Percentiles rank a stretch among this genome's conserved stretches.
These are phyloP conservation scores for Chouioia cunea DNA, from an alignment of 2,888 invertebrate genomes.

Conservation along the genomic window DNA sequence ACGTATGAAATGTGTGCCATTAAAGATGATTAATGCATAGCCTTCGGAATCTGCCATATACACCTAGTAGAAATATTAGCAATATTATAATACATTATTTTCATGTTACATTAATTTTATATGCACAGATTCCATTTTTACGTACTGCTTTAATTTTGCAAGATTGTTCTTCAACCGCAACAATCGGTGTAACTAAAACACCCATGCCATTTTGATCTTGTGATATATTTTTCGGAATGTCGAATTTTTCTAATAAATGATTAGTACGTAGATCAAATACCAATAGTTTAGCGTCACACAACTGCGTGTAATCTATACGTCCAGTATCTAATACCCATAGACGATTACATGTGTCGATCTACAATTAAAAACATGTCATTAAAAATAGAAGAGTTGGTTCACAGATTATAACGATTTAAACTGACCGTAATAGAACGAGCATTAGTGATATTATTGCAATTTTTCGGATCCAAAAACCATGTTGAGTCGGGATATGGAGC, in stretches of 20 bases:
- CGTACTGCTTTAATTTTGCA: slow-evolving; percentile 50
- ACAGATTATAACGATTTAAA: slow-evolving; percentile 49
- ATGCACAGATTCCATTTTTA: background rate
- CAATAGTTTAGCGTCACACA: slow-evolving; percentile 80
- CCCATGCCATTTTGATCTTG: slow-evolving; percentile 47
- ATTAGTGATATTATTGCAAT: slow-evolving; percentile 78
- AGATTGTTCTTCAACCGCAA: slow-evolving; percentile 44
- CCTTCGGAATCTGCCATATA: slow-evolving; percentile 32
- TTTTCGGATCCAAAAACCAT: slow-evolving; percentile 72
- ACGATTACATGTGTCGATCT: slow-evolving; percentile 78
- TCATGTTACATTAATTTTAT: too few species aligned
- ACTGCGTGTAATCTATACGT: slow-evolving; percentile 71
- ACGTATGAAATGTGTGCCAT: slow-evolving; percentile 46
- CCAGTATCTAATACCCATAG: slow-evolving; percentile 81
- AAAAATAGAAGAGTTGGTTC: too few species aligned
- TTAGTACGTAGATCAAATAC: slow-evolving; percentile 76
- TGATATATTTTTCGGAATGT: slow-evolving; percentile 50
- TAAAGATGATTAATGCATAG: slow-evolving; percentile 12
- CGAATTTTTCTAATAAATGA: slow-evolving; percentile 53
- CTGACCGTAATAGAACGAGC: slow-evolving; percentile 81
- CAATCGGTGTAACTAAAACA: slow-evolving; percentile 54
- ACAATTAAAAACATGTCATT: slow-evolving; percentile 54
- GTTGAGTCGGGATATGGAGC: slow-evolving; percentile 76
- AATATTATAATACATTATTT: too few species aligned
- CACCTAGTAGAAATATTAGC: background rate